Evolutionary conservation across 2,113 vertebrate species (phyloP), one percentile per base, ranked within the genome.

Genomic region (Microcebus ravelobensis): DNA sequence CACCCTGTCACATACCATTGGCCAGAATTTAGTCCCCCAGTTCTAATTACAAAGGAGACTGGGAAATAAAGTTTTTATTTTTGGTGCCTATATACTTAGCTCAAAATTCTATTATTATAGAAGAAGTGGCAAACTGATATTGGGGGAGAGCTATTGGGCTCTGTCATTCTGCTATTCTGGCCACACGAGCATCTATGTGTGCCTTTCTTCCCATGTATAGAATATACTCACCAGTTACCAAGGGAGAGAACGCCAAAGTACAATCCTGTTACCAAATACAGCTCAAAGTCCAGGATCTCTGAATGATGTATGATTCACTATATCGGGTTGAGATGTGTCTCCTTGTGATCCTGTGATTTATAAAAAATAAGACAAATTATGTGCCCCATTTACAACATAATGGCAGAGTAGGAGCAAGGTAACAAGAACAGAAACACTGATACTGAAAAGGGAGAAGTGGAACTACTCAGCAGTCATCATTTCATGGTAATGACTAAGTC

Each of bases 21-120:
- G 29, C 18, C 34, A 91, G 70, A 92, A 81, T 42, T 83, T 90
- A 65, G 31, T 91, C 20, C 34, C n/a, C 68, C 82, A 52, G 36
- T 55, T 86, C 68, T 70, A 70, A 74, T 57, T 92, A 65, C 21
- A 81, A 91, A 17, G 50, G 45, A 85, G 34, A 48, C 71, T 77
- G 29, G 25, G 29, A 93, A 91, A 89, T 87, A 21, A 94, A 91
- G 67, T 94, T 95, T 85, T 65, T 59, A 63, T 55, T 92, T 92
- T 87, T 76, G 57, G 76, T 87, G 61, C 45, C 21, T 27, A 90
- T n/a, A 71, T 79, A 74, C 17, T 59, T 45, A 85, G 21, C 25
- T 96, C 57, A 74, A 84, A 87, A 45, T 70, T 84, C 59, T 76
- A 45, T 91, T 70, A 48, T 17, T n/a, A 67, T 52, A 34, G 14